Conservation (phyloP, 1,140 invertebrate species). For the Heliconius congener region DNA sequence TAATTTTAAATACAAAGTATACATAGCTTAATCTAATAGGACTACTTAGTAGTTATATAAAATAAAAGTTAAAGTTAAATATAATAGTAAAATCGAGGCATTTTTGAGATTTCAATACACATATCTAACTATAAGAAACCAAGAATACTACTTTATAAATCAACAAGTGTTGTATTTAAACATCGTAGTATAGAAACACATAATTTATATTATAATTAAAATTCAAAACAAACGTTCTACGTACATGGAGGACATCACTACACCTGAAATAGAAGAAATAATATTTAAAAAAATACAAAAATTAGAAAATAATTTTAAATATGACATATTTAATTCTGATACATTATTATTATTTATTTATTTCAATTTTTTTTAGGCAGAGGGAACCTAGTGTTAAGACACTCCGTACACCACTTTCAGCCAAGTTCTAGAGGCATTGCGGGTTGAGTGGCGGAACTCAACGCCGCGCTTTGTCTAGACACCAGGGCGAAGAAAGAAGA, state of each 20-base stretch:
- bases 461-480: neutral
- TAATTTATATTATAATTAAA: neutral
- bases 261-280: neutral
- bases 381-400: too few species aligned
- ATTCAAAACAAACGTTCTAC: neutral
- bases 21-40: neutral
- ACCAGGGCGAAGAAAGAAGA: neutral
- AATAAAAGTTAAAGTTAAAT: neutral
- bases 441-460: neutral
- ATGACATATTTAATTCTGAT: too few species aligned
- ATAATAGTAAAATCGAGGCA: neutral
- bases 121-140: neutral
- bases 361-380: neutral
- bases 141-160: neutral
- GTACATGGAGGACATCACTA: neutral
- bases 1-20: neutral
- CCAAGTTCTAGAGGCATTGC: too few species aligned
- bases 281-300: neutral
- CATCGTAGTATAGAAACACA: neutral
- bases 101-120: constrained; percentile 6
- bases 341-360: neutral
- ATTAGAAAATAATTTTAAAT: too few species aligned
- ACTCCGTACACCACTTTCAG: neutral
- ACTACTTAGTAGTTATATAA: neutral
- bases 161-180: neutral